These are phyloP conservation scores for Andrena minutula DNA, from an alignment of 2,888 invertebrate genomes.

Conservation along the genomic window DNA sequence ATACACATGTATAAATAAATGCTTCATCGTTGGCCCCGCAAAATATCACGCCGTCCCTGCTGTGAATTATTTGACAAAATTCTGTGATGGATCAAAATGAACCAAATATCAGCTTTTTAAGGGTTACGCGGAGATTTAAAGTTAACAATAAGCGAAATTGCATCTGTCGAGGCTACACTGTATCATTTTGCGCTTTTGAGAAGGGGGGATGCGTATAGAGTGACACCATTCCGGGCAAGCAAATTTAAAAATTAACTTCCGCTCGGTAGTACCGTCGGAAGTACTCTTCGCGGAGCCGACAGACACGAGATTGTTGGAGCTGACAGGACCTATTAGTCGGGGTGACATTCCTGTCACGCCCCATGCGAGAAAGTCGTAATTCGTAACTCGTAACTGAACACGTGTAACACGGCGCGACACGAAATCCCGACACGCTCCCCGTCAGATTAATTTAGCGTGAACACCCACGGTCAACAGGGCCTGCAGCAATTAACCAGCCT, in stretches of 20 bases:
- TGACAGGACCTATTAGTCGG: slow-evolving; percentile 80
- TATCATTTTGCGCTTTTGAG: background rate
- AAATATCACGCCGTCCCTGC: too few relatives aligned
- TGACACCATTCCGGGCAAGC: background rate
- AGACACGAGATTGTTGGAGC: slow-evolving; percentile 57
- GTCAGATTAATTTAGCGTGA: slow-evolving; percentile 68
- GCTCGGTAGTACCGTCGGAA: slow-evolving; percentile 30
- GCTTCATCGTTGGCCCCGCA: too few relatives aligned
- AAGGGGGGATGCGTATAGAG: too few relatives aligned
- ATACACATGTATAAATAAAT: too few relatives aligned
- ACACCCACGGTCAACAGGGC: slow-evolving; percentile 20
- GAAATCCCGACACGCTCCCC: slow-evolving; percentile 35
- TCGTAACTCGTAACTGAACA: slow-evolving; percentile 74
- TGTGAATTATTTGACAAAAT: too few relatives aligned
- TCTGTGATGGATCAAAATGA: too few relatives aligned
- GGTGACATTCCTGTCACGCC: slow-evolving; percentile 76
- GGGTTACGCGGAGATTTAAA: too few relatives aligned
- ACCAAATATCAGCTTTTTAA: too few relatives aligned
- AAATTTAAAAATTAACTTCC: slow-evolving; percentile 22
- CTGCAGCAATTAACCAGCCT: slow-evolving; percentile 50
- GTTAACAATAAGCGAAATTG: too few relatives aligned
- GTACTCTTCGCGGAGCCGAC: slow-evolving; percentile 34
- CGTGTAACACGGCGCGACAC: slow-evolving; percentile 68
- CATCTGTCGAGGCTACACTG: too few relatives aligned
- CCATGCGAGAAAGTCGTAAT: slow-evolving; percentile 65